Base-by-base conservation (phyloP, 2,113 vertebrate species). In the Microtus pennsylvanicus region DNA sequence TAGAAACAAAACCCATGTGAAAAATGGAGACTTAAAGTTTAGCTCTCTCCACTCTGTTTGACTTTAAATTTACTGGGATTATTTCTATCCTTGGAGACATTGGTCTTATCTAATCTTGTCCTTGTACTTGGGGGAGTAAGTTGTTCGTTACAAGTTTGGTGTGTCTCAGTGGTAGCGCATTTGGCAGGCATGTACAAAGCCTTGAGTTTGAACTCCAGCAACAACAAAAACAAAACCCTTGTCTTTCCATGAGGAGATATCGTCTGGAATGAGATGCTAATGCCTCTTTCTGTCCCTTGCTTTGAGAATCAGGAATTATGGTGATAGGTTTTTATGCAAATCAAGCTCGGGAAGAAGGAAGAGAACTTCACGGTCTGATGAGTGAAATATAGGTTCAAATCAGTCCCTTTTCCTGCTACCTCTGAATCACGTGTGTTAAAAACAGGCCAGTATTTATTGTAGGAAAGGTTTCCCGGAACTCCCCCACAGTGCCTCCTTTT, bases 221-320 rank as follows among this genome's bases (percentile, higher is more conserved):
- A 21, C 50, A 63, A 45, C 28, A 38, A 76, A 93, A 77, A 7
- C 69, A 67, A 35, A 58, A 5, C 3, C 8, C 52, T 74, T 89
- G 21, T 91, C 80, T 93, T 94, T 88, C 88, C 72, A 3, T 30
- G 50, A 45, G 90, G 50, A 11, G 78, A 45, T 70, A 33, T 82
- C 77, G 50, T 97, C 91, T 7, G 26, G 83, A 77, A 83, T 52
- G 83, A 94, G 89, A 74, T 74, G 45, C 50, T 47, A 63, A 58
- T 21, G 24, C 63, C 28, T 4, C 22, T 75, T 78, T 47, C 87
- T 93, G 35, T 63, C 55, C 85, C 7, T 70, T 67, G 58, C 77
- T 93, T 2, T 82, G 67, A 91, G 35, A 83, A 50, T 69, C 72
- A 87, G 82, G 87, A 80, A 58, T 63, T 67, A 33, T 5, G 45